Conservation (phyloP, 1,140 invertebrate genomes). For the Brevipalpus yothersi region DNA sequence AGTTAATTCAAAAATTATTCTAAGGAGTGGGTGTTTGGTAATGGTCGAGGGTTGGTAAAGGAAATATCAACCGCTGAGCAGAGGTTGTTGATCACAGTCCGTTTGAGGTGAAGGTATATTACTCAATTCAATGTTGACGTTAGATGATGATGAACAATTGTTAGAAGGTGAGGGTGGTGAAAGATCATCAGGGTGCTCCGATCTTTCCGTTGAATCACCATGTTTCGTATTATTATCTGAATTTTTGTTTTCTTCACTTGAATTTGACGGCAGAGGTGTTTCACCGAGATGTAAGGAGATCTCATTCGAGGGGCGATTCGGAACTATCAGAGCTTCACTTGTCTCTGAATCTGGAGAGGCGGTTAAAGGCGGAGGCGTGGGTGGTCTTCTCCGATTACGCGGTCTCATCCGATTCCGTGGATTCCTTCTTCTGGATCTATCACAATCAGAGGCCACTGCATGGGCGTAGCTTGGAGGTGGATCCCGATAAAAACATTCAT, state of each 20-base stretch:
- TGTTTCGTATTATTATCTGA: not conserved
- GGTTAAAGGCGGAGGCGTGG: not conserved
- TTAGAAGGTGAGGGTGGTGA: not conserved
- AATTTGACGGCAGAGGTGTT: not conserved
- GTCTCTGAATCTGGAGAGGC: no score
- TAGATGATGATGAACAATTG: not conserved
- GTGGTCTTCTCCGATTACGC: constrained; percentile 3
- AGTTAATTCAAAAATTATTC: not conserved
- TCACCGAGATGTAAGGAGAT: not conserved
- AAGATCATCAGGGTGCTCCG: not conserved
- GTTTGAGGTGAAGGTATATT: constrained; percentile 5
- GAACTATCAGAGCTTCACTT: no score
- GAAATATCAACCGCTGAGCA: constrained; percentile 4
- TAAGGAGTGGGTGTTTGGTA: not conserved
- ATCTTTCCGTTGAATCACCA: not conserved
- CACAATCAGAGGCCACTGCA: constrained; percentile 2
- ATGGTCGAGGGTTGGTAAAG: not conserved
- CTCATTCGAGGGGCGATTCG: not conserved
- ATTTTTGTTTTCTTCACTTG: not conserved
- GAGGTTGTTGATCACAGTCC: constrained; percentile 11
- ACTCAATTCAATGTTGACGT: constrained; percentile 6
- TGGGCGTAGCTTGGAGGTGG: constrained; percentile 13
- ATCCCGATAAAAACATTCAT: constrained; percentile 12
- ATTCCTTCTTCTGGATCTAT: constrained; percentile 1
- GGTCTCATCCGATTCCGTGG: not conserved